These are phyloP conservation scores for Saccopteryx leptura DNA, from an alignment of 2,113 vertebrate genomes.

Conservation along the genomic window DNA sequence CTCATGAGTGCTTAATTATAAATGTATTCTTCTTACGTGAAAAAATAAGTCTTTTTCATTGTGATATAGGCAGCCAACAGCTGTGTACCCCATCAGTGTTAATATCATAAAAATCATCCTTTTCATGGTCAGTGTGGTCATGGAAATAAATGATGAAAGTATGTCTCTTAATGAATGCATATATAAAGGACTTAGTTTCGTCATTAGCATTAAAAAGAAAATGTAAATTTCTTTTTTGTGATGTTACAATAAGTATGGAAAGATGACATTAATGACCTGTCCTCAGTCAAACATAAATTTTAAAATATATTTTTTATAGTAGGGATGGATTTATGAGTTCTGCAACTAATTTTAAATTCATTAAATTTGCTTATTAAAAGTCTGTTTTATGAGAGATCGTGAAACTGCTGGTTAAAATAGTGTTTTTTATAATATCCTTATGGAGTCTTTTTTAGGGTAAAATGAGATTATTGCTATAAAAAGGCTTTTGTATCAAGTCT, in stretches of 20 bases:
- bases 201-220: constrained; percentile 61
- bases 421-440: constrained; percentile 50
- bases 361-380: constrained; percentile 51
- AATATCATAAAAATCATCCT: constrained; percentile 46
- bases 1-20: neutral
- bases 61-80: constrained; percentile 4
- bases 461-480: constrained; percentile 52
- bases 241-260: constrained; percentile 57
- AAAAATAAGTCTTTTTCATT: constrained; percentile 48
- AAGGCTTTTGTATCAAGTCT: constrained; percentile 39
- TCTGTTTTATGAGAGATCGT: neutral
- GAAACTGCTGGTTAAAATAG: constrained; percentile 55
- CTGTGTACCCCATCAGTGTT: neutral
- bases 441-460: constrained; percentile 49
- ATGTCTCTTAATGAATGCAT: neutral
- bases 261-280: constrained; percentile 52
- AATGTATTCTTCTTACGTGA: constrained; percentile 11
- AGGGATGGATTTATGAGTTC: constrained; percentile 61
- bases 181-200: constrained; percentile 50
- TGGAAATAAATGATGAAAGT: constrained; percentile 50
- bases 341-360: constrained; percentile 57
- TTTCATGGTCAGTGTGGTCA: constrained; percentile 32
- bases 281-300: constrained; percentile 63
- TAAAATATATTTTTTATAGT: constrained; percentile 49
- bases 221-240: constrained; percentile 50